Base-by-base conservation (phyloP, 2,888 invertebrate species). In the Carpatolechia fugitivella region DNA sequence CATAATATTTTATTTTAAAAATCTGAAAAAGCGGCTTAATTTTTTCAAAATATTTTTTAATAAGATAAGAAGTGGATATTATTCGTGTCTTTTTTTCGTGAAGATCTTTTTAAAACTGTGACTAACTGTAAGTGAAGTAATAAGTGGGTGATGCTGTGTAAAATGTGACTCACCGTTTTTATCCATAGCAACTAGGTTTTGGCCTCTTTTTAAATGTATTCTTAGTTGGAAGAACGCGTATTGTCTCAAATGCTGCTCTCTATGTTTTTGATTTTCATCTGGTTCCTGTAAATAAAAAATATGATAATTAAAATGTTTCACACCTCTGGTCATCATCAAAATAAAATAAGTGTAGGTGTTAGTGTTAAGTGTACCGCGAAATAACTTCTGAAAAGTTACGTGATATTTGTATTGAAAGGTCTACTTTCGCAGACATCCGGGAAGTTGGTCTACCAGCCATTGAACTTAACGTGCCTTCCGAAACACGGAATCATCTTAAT, bases 151-250 rank as follows among this genome's bases (percentile, higher is more conserved):
- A 36, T 46, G 20, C 6, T 40, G 58, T 65, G 60, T 60, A 31
- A 30, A 44, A 30, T 49, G 38, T 14, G 52, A 80, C 92, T 92
- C 90, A 98, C 98, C 98, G 85, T 97, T 97, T 87, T 97, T 96
- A 83, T 99, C 98, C 94, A 97, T 96, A 58, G 98, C 96, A 56
- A 97, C 94, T 74, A 99, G 92, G 81, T 97, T 96, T 74, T 93
- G 93, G 62, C 98, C 98, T 74, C 95, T 93, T 74, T 95, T 95
- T 62, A 99, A 92, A 87, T 97, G 96, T 67, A 98, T 92, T 66
- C 97, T 94, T 63, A 99, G 92, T 82, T 97, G 96, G 90, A 97
- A 98, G 91, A 98, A 98, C 52, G 97, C 94, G 90, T 96, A 95
- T 78, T 97, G 95, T 61, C 96, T 92, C 58, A 97, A 86, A 52